Base-by-base conservation (phyloP, 2,888 invertebrate species). In the Tillus elongatus region DNA sequence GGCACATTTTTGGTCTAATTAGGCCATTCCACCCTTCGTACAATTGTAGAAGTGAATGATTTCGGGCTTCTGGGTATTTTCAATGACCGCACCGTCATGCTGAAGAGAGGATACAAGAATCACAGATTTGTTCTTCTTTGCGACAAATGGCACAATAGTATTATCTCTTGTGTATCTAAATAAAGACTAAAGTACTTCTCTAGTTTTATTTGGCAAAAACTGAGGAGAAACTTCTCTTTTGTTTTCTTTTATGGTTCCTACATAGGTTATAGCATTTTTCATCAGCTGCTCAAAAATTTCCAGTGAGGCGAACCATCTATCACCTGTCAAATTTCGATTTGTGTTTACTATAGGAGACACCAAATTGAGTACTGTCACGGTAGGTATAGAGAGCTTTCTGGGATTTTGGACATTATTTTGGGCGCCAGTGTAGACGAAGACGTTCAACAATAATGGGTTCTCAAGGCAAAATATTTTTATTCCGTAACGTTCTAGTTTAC, bases 11-110 rank as follows among this genome's bases (percentile, higher is more conserved):
- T 46, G 28, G 37, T 50, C 45, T 8, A 51, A 24, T 13, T 45
- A 31, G 37, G 48, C 45, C 26, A 46, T 43, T 8, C 47, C 44
- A 29, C 40, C 48, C 43, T 49, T 48, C 15, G 47, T 50, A 10
- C 19, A 34, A 37, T 50, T 50, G 33, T 53, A 52, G 29, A 40
- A 50, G 6, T 35, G 9, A 31, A 50, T 48, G 11, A 48, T 48
- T 16, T 50, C 46, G 15, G 46, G 44, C 32, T 48, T 45, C 32
- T 39, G 32, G 13, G 35, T 39, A 12, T 35, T 29, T 8, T 24
- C 24, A 44, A 47, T 43, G 8, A 39, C 29, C 9, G 27, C 24
- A 28, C 37, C 36, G 13, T 40, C 30, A 33, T 42, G 33, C 35
- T 51, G 50, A 47, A 51, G 49, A 10, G 41, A 36, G 15, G 48